phyloP scores from a whole-genome alignment of 2,113 vertebrate genomes.

The Python bivittatus region DNA sequence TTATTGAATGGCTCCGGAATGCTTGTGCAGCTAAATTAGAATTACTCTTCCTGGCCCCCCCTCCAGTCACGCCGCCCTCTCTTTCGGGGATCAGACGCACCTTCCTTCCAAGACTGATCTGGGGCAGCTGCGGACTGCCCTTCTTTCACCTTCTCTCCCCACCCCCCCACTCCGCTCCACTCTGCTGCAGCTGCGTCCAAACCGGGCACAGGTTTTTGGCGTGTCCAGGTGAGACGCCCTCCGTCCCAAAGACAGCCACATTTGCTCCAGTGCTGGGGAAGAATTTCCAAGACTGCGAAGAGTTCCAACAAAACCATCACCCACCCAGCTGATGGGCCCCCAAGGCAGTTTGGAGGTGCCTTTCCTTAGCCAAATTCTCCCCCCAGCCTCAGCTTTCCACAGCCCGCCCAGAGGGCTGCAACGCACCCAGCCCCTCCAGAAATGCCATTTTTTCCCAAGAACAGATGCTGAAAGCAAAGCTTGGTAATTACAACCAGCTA shows the following conservation, averaged over 20 bases:
- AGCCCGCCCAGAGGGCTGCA: neutral
- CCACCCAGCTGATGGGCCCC: neutral
- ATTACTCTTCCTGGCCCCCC: neutral
- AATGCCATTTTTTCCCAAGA: slow-evolving; percentile 62
- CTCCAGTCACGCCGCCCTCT: neutral
- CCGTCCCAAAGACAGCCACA: neutral
- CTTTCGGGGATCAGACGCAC: neutral
- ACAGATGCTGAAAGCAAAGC: slow-evolving; percentile 36
- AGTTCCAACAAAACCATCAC: neutral
- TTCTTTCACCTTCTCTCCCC: neutral
- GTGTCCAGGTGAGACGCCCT: too few relatives aligned
- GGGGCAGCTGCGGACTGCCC: neutral
- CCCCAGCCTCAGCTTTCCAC: neutral
- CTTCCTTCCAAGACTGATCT: neutral
- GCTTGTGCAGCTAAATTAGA: neutral
- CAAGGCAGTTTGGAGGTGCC: neutral
- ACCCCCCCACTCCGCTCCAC: neutral
- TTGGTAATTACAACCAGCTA: slow-evolving; percentile 40
- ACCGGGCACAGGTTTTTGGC: neutral
- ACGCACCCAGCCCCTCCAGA: neutral
- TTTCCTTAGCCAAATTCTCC: neutral
- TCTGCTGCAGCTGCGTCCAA: too few relatives aligned
- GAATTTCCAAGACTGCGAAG: neutral
- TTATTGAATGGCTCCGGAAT: slow-evolving; percentile 26
- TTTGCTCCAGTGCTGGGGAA: neutral